Evolutionary conservation across 2,888 invertebrate genomes (phyloP).

Genomic region (Macropis europaea): DNA sequence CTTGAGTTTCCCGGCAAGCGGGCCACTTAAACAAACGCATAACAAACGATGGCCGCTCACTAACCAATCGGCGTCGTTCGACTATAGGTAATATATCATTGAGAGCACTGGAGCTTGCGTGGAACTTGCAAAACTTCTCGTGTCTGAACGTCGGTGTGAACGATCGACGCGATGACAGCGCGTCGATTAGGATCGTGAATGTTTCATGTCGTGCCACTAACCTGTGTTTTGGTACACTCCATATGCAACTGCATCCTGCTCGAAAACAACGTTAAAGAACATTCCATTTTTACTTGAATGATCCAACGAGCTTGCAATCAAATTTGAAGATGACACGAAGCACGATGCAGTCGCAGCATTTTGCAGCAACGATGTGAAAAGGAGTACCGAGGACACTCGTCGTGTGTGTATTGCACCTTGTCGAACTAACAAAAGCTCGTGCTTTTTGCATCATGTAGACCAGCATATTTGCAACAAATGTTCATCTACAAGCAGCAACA

Average conservation of each 20-base stretch:
- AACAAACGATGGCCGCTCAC: constrained; percentile 78
- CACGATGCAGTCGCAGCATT: constrained; percentile 41
- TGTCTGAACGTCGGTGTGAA: constrained; percentile 14
- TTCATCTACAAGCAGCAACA: constrained; percentile 15
- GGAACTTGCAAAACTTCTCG: constrained; percentile 42
- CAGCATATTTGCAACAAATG: constrained; percentile 26
- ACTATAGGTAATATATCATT: constrained; percentile 76
- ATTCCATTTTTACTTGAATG: not conserved
- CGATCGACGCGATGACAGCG: constrained; percentile 27
- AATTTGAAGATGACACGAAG: too few relatives aligned
- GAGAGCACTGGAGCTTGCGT: constrained; percentile 43
- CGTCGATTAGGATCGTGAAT: constrained; percentile 54
- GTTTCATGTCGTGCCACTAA: constrained; percentile 66
- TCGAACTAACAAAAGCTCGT: constrained; percentile 63
- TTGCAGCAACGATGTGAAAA: constrained; percentile 13
- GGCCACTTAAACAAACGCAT: constrained; percentile 76
- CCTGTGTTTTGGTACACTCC: constrained; percentile 34
- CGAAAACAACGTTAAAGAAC: not conserved
- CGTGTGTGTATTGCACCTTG: constrained; percentile 55
- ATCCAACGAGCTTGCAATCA: not conserved
- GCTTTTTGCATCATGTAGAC: constrained; percentile 59
- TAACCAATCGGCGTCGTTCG: constrained; percentile 78
- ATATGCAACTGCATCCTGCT: constrained; percentile 39
- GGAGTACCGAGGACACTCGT: constrained; percentile 27
- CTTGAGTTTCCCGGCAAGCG: constrained; percentile 79